Evolutionary conservation across 2,797 vertebrate species (phyloP), one percentile per base, ranked within the genome.

Genomic region (Sebastes paucispinis): DNA sequence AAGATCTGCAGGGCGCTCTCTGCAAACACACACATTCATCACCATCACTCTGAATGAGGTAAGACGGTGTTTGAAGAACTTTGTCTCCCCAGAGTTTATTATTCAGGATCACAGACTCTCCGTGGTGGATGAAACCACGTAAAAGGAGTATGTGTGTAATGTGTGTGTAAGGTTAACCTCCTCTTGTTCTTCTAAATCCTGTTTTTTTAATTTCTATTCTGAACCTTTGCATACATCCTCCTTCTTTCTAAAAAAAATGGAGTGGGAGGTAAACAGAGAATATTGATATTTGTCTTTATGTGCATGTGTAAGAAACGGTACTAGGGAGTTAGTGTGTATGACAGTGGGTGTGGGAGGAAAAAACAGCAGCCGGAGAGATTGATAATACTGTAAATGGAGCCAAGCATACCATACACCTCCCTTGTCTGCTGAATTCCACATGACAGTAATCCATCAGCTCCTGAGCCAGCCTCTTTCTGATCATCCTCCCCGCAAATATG

Each of bases 21-120:
- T 65, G 32, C 87, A 87, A 90, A 88, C 68, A 84, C 82, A 80
- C 73, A 86, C 77, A 89, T 88, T 86, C 75, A 88, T 89, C 85
- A 89, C 25, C 74, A 79, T 88, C 84, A 82, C 74, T 80, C 65
- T 59, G 80, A 87, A 69, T 73, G 82, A 89, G 79, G 80, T 89
- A 82, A 77, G 81, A 68, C 75, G 65, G 50, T 84, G 76, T 88
- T 87, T 87, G 74, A 91, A 79, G 75, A 88, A 80, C 74, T 82
- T 84, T 81, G 62, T 77, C 71, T 85, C 55, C 16, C n/a, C 24
- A 74, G 78, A 83, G 71, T 77, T 82, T 80, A 63, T 90, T 80
- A 78, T 88, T 84, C 74, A 72, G 77, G 77, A 80, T 88, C 77
- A 84, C 67, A 84, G 50, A 69, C 71, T 59, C n/a, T 12, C 65